Conservation (phyloP, 2,888 invertebrate genomes). For the Ceraclea dissimilis region DNA sequence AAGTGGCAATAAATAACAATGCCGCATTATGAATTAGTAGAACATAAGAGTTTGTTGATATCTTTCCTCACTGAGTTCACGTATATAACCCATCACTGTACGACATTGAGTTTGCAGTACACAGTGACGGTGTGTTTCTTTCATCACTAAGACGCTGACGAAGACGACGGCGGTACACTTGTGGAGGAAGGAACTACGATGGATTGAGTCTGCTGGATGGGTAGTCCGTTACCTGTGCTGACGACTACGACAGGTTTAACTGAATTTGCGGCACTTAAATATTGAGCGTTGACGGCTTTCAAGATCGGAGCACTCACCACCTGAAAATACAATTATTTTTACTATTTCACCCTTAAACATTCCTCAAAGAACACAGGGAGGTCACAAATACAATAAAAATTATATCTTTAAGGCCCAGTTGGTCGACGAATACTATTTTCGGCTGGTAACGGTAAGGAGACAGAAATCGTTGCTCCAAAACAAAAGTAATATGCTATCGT, state of each 20-base stretch:
- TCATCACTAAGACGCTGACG: slow-evolving; percentile 2
- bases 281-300: slow-evolving; percentile 59
- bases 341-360: background rate
- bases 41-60: no score
- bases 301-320: slow-evolving; percentile 49
- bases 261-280: slow-evolving; percentile 52
- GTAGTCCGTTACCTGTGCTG: slow-evolving; percentile 37
- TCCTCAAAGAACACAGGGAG: background rate
- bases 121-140: background rate
- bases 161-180: background rate
- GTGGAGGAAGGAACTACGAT: slow-evolving; percentile 28
- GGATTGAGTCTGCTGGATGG: slow-evolving; percentile 8
- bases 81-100: no score
- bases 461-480: no score
- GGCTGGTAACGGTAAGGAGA: no score
- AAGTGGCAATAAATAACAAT: no score
- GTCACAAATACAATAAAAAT: background rate
- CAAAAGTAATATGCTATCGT: no score
- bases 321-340: slow-evolving; percentile 29
- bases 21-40: no score
- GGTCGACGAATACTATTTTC: no score
- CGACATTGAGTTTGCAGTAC: background rate
- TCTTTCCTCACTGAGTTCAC: no score
- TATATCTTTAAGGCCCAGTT: no score
- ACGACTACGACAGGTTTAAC: slow-evolving; percentile 66